Conservation (phyloP, 2,888 invertebrate genomes). For the Cacoxenus indagator region DNA sequence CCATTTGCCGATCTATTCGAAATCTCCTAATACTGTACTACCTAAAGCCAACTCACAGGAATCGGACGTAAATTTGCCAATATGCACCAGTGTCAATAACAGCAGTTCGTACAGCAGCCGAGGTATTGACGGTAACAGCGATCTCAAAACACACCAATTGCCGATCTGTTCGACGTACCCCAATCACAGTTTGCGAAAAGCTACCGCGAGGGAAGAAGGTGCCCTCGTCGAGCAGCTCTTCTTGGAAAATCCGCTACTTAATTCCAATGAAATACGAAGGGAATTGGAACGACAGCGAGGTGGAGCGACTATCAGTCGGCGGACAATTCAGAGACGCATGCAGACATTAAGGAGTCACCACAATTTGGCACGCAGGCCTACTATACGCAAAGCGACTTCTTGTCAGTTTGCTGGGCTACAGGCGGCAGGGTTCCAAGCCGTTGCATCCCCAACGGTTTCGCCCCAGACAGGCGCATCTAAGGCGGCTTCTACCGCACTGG, state of each 20-base stretch:
- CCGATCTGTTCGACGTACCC: neutral
- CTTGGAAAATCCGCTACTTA: slow-evolving; percentile 38
- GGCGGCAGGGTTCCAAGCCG: no score
- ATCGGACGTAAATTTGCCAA: neutral
- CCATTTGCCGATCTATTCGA: no score
- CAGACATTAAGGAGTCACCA: slow-evolving; percentile 41
- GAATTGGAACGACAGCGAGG: slow-evolving; percentile 38
- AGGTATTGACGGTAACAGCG: no score
- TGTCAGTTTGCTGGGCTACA: no score
- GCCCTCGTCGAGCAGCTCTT: slow-evolving; percentile 43
- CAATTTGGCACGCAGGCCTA: neutral
- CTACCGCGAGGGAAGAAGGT: slow-evolving; percentile 38
- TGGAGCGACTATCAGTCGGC: slow-evolving; percentile 48
- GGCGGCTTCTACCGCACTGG: no score
- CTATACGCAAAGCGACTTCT: neutral
- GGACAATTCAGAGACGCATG: slow-evolving; percentile 51
- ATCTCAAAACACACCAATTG: neutral
- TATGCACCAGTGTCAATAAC: neutral
- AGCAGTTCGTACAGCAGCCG: no score
- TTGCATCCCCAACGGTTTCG: no score
- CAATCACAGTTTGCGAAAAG: slow-evolving; percentile 42
- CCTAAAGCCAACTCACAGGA: slow-evolving; percentile 19
- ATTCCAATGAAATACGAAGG: slow-evolving; percentile 49
- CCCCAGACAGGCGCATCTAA: no score
- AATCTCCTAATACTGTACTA: no score